Evolutionary conservation across 1,140 invertebrate species (phyloP).

Genomic region (Trigoniulus corallinus): DNA sequence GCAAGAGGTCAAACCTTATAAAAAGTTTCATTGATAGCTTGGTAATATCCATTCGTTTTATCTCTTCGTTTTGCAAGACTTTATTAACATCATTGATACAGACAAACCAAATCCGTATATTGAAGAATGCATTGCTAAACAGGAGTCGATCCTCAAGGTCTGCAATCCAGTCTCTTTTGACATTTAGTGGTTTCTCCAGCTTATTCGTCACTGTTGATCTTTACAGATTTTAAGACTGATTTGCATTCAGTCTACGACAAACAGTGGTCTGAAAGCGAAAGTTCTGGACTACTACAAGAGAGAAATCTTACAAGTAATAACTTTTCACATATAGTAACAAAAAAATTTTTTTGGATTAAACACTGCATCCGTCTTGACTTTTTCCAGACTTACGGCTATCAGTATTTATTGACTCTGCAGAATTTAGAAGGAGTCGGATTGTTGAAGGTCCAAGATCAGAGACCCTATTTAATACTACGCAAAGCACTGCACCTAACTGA

Average conservation of each 20-base stretch:
- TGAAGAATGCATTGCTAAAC: conserved; percentile 74
- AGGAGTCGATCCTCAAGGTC: conserved; percentile 57
- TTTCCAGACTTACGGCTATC: conserved; percentile 76
- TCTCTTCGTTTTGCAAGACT: conserved; percentile 35
- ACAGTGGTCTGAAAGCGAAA: conserved; percentile 75
- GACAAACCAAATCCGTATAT: conserved; percentile 76
- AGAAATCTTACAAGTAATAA: conserved; percentile 47
- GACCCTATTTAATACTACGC: conserved; percentile 11
- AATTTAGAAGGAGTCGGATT: conserved; percentile 79
- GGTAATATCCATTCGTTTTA: neutral
- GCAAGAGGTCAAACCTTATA: too few relatives aligned
- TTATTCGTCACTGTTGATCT: conserved; percentile 8
- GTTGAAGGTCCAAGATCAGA: conserved; percentile 42
- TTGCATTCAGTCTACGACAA: conserved; percentile 71
- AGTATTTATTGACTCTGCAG: conserved; percentile 62
- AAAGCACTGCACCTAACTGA: conserved; percentile 54
- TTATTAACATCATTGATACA: conserved; percentile 75
- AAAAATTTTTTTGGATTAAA: conserved; percentile 47
- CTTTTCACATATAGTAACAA: conserved; percentile 42
- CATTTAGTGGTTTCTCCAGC: neutral
- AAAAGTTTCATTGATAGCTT: neutral
- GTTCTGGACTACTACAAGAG: conserved; percentile 79
- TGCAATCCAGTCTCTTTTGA: conserved; percentile 1
- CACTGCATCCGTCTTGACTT: conserved; percentile 5
- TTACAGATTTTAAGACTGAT: conserved; percentile 59